Conservation (phyloP, 30 jellyfish, hydroid and myxozoan species). For the Cassiopea xamachana region DNA sequence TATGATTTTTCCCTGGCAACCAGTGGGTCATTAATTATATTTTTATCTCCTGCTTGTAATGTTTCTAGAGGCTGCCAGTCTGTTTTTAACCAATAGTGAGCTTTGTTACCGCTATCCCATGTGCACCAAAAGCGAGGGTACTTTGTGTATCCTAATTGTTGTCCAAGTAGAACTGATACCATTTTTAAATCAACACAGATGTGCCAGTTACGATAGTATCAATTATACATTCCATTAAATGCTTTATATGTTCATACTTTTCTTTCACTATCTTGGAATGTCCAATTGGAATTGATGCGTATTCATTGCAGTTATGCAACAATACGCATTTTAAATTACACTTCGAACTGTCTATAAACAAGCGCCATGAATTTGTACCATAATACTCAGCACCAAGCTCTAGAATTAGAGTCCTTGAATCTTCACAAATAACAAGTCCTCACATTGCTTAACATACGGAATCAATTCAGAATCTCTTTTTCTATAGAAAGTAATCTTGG, state of each 20-base stretch:
- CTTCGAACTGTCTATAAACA: slow-evolving; percentile 42
- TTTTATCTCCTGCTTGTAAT: slow-evolving; percentile 12
- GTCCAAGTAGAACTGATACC: slow-evolving; percentile 47
- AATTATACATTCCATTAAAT: slow-evolving; percentile 38
- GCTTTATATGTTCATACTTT: slow-evolving; percentile 36
- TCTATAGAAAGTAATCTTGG: slow-evolving; percentile 35
- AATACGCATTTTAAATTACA: slow-evolving; percentile 41
- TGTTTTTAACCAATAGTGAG: slow-evolving; percentile 25
- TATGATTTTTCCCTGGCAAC: slow-evolving; percentile 51
- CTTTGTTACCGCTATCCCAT: slow-evolving; percentile 31
- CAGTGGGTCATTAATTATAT: slow-evolving; percentile 41
- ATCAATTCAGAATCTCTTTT: slow-evolving; percentile 31
- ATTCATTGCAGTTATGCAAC: slow-evolving; percentile 45
- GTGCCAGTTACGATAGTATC: slow-evolving; percentile 32
- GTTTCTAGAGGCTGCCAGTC: slow-evolving; percentile 54
- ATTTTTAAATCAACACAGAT: slow-evolving; percentile 46
- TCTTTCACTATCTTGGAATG: slow-evolving; percentile 57
- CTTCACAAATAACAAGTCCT: slow-evolving; percentile 29
- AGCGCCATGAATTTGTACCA: slow-evolving; percentile 41
- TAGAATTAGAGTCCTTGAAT: slow-evolving; percentile 1
- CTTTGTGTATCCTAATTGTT: slow-evolving; percentile 17
- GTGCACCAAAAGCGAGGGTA: slow-evolving; percentile 27
- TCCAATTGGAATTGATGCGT: slow-evolving; percentile 42
- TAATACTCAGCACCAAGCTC: slow-evolving; percentile 17
- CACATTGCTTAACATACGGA: slow-evolving; percentile 11